These are phyloP conservation scores for Phoxinus dragarum DNA, from an alignment of 2,797 vertebrate genomes.

Conservation along the genomic window DNA sequence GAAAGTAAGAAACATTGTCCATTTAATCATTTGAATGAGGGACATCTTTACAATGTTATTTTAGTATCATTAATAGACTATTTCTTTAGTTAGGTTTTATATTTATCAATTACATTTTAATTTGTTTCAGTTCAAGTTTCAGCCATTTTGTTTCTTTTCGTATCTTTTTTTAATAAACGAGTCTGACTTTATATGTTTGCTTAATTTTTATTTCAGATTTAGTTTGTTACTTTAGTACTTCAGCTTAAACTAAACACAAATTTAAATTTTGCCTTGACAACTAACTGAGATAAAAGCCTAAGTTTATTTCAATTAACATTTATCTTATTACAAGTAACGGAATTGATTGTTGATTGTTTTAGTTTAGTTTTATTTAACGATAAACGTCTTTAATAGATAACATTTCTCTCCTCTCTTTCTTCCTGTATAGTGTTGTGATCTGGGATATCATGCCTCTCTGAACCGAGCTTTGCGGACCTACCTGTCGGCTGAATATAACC, in stretches of 20 bases:
- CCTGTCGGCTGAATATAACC: constrained; percentile 97
- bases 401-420: neutral
- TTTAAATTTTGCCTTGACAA: too few species aligned
- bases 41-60: neutral
- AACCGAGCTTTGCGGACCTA: constrained; percentile 96
- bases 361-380: neutral
- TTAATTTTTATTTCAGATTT: too few species aligned
- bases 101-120: neutral
- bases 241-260: too few species aligned
- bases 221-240: too few species aligned
- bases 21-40: neutral
- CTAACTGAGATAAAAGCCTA: too few species aligned
- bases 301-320: too few species aligned
- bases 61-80: neutral
- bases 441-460: constrained; percentile 96
- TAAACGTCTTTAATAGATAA: neutral
- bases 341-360: too few species aligned
- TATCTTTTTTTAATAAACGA: neutral
- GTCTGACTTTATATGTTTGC: too few species aligned
- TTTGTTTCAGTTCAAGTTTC: neutral
- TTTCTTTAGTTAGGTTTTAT: too few species aligned
- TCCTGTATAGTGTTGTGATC: constrained; percentile 88
- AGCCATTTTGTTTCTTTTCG: neutral
- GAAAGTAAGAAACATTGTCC: neutral
- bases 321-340: too few species aligned